Evolutionary conservation across 1,140 invertebrate species (phyloP), one percentile per base, ranked within the genome.

Genomic region (Cephus cinctus): DNA sequence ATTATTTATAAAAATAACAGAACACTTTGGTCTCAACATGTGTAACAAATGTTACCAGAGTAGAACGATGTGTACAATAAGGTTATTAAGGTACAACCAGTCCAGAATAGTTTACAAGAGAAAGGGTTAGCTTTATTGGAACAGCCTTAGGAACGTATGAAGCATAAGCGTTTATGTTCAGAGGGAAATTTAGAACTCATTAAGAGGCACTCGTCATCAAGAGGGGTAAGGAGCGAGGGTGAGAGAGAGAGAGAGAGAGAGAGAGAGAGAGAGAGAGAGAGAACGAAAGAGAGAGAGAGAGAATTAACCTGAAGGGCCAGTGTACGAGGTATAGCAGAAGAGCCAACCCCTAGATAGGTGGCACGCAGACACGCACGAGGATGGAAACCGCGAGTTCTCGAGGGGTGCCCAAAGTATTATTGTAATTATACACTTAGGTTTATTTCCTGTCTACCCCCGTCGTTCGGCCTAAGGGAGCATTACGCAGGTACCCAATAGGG

Each of bases 381-480:
- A 21, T 21, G 31, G 31, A 15, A 30, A 15, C 14, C 3, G 2
- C 16, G 2, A 3, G 6, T 15, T 14, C 50, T 40, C 38, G 25
- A 32, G 16, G 15, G 18, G 21, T 8, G 14, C 14, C 23, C 43
- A 63, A 72, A 74, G 71, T 74, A 76, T 73, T 70, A 74, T 73
- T 73, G 69, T 76, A 74, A 76, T 75, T 73, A 74, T 71, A 73
- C 67, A 75, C 70, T 76, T 72, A 75, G 64, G 72, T 75, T 76
- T 74, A 75, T 76, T 76, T 74, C 70, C 72, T 71, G 71, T 65
- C 55, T 63, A 14, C 53, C 47, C 59, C 63, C 54, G 14, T 25
- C 8, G 21, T 19, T 39, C 35, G 20, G 12, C 22, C 11, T 23
- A 9, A 22, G 20, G 30, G 1, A 35, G 15, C 23, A 6, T 42